Evolutionary conservation across 2,113 vertebrate genomes (phyloP).

Genomic region (Scolopax mira): DNA sequence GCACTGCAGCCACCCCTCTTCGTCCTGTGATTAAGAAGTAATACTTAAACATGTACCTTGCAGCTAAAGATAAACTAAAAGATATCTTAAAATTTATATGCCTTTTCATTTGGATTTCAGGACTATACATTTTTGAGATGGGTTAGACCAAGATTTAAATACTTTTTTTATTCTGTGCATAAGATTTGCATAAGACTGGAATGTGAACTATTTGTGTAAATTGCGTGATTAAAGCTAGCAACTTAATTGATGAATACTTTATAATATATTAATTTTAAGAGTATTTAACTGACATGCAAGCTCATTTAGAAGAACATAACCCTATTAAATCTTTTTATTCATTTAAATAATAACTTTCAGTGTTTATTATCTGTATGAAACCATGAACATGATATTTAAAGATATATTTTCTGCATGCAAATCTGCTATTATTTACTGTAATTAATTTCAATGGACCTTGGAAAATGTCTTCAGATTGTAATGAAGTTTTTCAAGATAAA

Average conservation of each 20-base stretch:
- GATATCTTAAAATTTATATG: neutral
- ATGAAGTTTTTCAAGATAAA: neutral
- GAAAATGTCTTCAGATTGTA: neutral
- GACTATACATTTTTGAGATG: neutral
- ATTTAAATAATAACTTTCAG: neutral
- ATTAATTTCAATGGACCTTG: neutral
- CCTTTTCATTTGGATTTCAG: neutral
- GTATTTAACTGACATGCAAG: neutral
- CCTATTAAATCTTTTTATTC: neutral
- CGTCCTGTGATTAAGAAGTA: neutral
- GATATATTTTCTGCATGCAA: neutral
- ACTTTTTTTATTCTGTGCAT: neutral
- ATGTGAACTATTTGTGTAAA: neutral
- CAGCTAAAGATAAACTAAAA: neutral
- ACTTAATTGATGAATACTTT: neutral
- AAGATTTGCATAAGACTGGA: fast-evolving
- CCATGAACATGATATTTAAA: neutral
- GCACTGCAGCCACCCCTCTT: neutral
- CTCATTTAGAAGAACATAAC: neutral
- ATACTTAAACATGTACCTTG: neutral
- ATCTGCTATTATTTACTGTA: neutral
- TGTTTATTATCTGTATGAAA: neutral
- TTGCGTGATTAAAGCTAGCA: neutral
- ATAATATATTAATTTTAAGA: neutral
- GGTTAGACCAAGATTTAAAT: neutral